Percentiles rank a stretch among this genome's conserved stretches.
phyloP scores from a whole-genome alignment of 2,797 vertebrate genomes.

The Dendrocincla fuliginosa region DNA sequence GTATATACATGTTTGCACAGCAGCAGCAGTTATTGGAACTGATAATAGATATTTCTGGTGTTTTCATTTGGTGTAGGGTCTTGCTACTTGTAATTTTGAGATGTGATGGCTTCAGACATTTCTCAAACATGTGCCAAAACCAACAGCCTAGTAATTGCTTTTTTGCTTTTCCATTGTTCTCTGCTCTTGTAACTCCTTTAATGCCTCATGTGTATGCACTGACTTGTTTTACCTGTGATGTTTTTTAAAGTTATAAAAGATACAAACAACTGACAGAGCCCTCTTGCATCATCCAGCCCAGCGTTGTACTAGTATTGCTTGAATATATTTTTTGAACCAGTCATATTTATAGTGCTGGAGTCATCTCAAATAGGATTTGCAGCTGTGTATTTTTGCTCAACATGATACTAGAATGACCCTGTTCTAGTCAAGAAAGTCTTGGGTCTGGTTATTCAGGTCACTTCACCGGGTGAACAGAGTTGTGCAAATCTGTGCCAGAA shows the following conservation, averaged over 20 bases:
- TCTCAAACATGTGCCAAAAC: neutral
- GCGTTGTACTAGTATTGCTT: neutral
- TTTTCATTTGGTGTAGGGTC: neutral
- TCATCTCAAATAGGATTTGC: neutral
- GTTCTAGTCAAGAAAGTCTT: neutral
- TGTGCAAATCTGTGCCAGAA: neutral
- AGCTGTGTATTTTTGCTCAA: slow-evolving; percentile 27
- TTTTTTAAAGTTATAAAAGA: slow-evolving; percentile 37
- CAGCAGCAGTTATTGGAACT: neutral
- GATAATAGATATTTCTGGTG: neutral
- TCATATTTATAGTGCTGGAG: slow-evolving; percentile 21
- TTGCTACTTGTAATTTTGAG: neutral
- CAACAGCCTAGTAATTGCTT: neutral
- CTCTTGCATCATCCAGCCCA: neutral
- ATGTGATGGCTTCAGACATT: neutral
- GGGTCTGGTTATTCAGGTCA: neutral
- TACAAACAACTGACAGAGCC: neutral
- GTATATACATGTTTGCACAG: neutral
- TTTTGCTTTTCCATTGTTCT: slow-evolving; percentile 31
- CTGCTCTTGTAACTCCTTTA: slow-evolving; percentile 1
- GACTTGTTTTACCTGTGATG: neutral
- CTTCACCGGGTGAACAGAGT: neutral
- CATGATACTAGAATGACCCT: neutral
- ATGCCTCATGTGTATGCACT: neutral
- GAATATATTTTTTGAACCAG: neutral